A percentile compares a stretch with the other conserved stretches of the same genome.
These are phyloP conservation scores for Maniola hyperantus DNA, from an alignment of 2,888 invertebrate genomes.

Conservation along the genomic window DNA sequence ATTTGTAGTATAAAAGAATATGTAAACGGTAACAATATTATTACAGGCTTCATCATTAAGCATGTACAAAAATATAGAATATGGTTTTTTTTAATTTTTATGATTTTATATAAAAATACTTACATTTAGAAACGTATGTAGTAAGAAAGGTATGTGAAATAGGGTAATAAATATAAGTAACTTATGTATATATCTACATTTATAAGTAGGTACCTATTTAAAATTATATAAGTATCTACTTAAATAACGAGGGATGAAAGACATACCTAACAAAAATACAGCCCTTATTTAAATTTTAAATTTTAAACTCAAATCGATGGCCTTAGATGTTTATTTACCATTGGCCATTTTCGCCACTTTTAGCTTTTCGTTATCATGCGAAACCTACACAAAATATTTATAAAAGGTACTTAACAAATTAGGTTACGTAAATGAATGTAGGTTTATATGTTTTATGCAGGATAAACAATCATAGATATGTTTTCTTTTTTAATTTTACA, in stretches of 20 bases:
- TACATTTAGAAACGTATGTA: not conserved
- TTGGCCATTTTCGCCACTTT: constrained; percentile 16
- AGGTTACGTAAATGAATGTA: constrained; percentile 34
- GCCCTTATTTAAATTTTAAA: constrained; percentile 58
- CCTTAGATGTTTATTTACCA: constrained; percentile 42
- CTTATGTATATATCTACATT: not conserved
- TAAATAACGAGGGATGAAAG: constrained; percentile 72
- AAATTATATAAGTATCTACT: constrained; percentile 2
- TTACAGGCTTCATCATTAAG: too few relatives aligned
- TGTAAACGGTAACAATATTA: too few relatives aligned
- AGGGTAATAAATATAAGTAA: not conserved
- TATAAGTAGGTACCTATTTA: not conserved
- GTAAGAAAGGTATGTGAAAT: not conserved
- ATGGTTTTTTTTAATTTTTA: too few relatives aligned
- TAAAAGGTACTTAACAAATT: constrained; percentile 56
- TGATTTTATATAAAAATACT: too few relatives aligned
- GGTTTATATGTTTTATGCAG: not conserved
- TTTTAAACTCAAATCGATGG: constrained; percentile 37
- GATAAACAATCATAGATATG: not conserved
- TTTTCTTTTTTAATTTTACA: not conserved
- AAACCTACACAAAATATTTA: constrained; percentile 75
- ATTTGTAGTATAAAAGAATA: too few relatives aligned
- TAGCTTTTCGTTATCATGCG: constrained; percentile 73
- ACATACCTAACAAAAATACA: constrained; percentile 68
- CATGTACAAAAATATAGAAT: too few relatives aligned